Conservation (phyloP, 2,888 invertebrate genomes). For the Drosophila eohydei region DNA sequence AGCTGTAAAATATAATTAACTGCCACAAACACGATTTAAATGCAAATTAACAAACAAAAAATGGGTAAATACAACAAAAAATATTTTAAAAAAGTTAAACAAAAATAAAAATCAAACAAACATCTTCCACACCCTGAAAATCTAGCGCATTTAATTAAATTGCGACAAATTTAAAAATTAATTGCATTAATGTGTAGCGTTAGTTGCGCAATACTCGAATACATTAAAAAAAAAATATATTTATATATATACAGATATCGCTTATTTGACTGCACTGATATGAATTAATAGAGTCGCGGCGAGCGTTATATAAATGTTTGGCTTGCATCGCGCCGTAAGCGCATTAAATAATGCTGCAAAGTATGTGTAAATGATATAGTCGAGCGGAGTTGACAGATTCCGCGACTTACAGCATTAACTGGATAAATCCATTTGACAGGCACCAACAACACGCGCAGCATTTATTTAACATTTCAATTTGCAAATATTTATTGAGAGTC, state of each 20-base stretch:
- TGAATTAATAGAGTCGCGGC: constrained; percentile 64
- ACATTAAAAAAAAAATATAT: not conserved
- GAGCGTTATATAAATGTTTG: constrained; percentile 59
- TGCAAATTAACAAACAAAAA: constrained; percentile 59
- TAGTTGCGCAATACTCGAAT: not conserved
- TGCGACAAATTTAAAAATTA: constrained; percentile 56
- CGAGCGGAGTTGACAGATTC: constrained; percentile 38
- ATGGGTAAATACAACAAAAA: constrained; percentile 10
- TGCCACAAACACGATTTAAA: constrained; percentile 72
- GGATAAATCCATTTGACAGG: constrained; percentile 57
- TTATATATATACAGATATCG: not conserved
- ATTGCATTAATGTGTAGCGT: constrained; percentile 65
- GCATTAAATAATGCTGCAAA: constrained; percentile 45
- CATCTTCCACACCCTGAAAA: constrained; percentile 4
- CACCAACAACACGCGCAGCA: constrained; percentile 25
- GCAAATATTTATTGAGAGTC: constrained; percentile 51
- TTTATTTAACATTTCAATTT: constrained; percentile 50
- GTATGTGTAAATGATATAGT: constrained; percentile 25
- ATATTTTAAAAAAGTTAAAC: constrained; percentile 5
- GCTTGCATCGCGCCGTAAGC: constrained; percentile 47
- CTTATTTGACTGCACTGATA: constrained; percentile 42
- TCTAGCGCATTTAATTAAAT: constrained; percentile 38
- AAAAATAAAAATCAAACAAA: constrained; percentile 4
- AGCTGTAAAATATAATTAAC: constrained; percentile 77
- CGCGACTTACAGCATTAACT: constrained; percentile 52